Evolutionary conservation across 35 echinoderm and acorn worm genomes (phyloP), one percentile per base, ranked within the genome.

Genomic region (Ophiothrix spiculata): DNA sequence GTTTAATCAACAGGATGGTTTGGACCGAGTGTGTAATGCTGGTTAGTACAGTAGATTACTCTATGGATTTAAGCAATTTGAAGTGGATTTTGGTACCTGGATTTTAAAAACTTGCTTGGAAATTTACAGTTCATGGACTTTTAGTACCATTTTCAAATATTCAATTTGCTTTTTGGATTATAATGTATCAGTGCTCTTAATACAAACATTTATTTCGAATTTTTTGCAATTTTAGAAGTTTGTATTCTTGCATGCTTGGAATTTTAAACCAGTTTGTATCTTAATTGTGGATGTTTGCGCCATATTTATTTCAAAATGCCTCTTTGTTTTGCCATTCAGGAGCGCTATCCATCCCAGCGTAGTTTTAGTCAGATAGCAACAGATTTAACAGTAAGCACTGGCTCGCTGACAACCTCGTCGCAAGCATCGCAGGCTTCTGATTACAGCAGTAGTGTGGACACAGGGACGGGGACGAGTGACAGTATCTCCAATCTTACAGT

Each of bases 281-380:
- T n/a, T n/a, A n/a, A n/a, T n/a, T n/a, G n/a, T n/a, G n/a, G n/a
- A n/a, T n/a, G n/a, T n/a, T n/a, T n/a, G n/a, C n/a, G n/a, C n/a
- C n/a, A n/a, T n/a, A n/a, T n/a, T n/a, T n/a, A n/a, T n/a, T n/a
- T n/a, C n/a, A n/a, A n/a, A 37, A 46, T 49, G 17, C 21, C 56
- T 33, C 4, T 35, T 84, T 23, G 42, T 32, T 69, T 17, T 64
- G 75, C 14, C 37, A 11, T 11, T 23, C 41, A 92, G 90, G 85
- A 87, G 86, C 90, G 85, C 33, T 87, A 92, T 86, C 84, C 90
- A 39, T 80, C 85, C 13, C 85, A 81, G 60, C 84, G 87, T 45
- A 93, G 87, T 69, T 87, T 97, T 33, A 97, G 84, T 92, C 90
- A 97, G 81, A 97, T 97, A 21, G 94, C 94, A 56, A 90, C 86